Base-by-base conservation (phyloP, 2,113 vertebrate genomes). In the Pyxicephalus adspersus region DNA sequence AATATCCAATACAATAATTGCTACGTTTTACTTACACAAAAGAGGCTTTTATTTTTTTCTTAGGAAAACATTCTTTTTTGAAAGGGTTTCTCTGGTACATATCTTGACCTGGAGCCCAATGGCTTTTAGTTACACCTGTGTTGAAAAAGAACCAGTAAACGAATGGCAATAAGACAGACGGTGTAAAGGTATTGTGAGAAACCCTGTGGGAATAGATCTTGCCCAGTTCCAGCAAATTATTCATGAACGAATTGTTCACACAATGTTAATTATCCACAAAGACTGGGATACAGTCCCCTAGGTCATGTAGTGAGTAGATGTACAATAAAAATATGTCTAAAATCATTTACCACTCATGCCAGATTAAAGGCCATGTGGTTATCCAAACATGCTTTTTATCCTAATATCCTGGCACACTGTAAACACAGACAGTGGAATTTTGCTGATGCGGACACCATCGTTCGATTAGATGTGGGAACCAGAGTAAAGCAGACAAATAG, bases 391-490 rank as follows among this genome's bases (percentile, higher is more conserved):
- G 63, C 72, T 75, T 81, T 72, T 20, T 75, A 82, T 73, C 38
- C 70, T 63, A 66, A 81, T 64, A 84, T 76, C 76, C 64, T 83
- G 45, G 84, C 83, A 57, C 84, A 68, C 84, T 83, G 52, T 83
- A 89, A 89, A 83, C 76, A 75, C 38, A 68, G 80, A 55, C 80
- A 55, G 58, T 77, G 83, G 85, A 80, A 89, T 87, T 85, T 85
- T 86, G 87, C 64, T 85, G 86, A 88, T 83, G 85, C 54, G 74
- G 80, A 61, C 78, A 84, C 78, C 88, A 83, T 85, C 84, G 79
- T 83, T 85, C 83, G 84, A 83, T 83, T 81, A 58, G 84, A 75
- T 78, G 83, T 86, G 87, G 84, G 84, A 84, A 84, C 82, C 23
- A 84, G 83, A 78, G 83, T 25, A 34, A 87, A 23, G 64, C 77